Percentiles rank a stretch among this genome's conserved stretches.
phyloP scores from a whole-genome alignment of 2,888 invertebrate species.

The Philereme vetulata region DNA sequence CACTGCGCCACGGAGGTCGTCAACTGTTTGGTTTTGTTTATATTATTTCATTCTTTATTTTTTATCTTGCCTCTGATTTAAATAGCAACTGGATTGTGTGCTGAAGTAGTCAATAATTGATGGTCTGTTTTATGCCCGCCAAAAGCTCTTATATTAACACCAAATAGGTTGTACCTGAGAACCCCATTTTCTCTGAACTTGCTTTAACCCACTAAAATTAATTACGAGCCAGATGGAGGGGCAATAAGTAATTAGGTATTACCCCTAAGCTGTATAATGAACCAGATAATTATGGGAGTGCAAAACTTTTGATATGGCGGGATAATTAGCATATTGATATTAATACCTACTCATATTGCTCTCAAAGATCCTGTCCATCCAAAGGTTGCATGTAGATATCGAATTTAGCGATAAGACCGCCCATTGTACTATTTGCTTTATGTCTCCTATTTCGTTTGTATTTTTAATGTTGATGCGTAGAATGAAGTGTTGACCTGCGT shows the following conservation, averaged over 20 bases:
- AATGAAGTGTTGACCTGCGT: no score
- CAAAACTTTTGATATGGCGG: no score
- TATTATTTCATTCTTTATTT: neutral
- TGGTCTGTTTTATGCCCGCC: neutral
- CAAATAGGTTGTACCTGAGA: slow-evolving; percentile 10
- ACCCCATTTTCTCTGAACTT: slow-evolving; percentile 19
- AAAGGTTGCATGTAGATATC: no score
- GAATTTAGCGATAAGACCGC: no score
- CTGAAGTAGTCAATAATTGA: neutral
- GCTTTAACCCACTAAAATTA: slow-evolving; percentile 41
- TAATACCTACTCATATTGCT: no score
- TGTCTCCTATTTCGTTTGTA: no score
- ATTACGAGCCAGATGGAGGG: slow-evolving; percentile 48
- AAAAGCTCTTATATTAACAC: neutral
- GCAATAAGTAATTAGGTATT: slow-evolving; percentile 52
- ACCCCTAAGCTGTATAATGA: slow-evolving; percentile 32
- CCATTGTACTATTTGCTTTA: no score
- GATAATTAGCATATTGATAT: no score
- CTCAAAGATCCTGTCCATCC: no score
- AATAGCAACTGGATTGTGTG: neutral
- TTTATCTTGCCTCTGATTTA: neutral
- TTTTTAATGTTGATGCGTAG: no score
- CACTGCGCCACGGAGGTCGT: no score
- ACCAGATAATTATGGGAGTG: slow-evolving; percentile 10
- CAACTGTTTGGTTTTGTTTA: no score